Evolutionary conservation across 1,140 invertebrate species (phyloP), one percentile per base, ranked within the genome.

Genomic region (Probaryconus sp.): DNA sequence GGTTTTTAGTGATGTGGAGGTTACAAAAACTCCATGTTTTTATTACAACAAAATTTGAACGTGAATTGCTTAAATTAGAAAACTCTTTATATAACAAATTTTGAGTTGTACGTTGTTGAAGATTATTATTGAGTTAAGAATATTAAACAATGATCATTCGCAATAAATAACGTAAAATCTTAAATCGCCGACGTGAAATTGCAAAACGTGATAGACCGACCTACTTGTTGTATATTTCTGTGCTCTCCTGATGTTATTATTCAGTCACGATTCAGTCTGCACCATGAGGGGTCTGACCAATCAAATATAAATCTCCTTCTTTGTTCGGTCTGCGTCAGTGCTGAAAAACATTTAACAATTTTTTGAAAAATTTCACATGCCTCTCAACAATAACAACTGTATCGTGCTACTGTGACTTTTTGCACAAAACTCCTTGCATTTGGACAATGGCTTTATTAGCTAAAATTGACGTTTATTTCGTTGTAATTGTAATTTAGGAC

Each of bases 221-320:
- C 37, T 63, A 63, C 58, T 37, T 53, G 60, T 13, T 21, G 24
- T 42, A 24, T 63, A 63, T 50, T 38, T 40, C 20, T 18, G 17
- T 42, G 14, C 17, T 61, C 17, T 33, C 40, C 56, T 31, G 35
- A 9, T 20, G 16, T 30, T 42, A 37, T 48, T 42, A 42, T 31
- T 50, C 11, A 30, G 56, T 6, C 21, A 16, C 33, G 10, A 14
- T 55, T 30, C 33, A 48, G 35, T 31, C 17, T 33, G 45, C 45
- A 63, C 26, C 45, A 63, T 63, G 35, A 63, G 45, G n/a, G 48
- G 60, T 64, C 60, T 53, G 38, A 45, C 38, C 30, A 26, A 37
- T 51, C 43, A 43, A 64, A 20, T 33, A 35, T 45, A 26, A 53
- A 53, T 64, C 60, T 43, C 48, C 38, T 40, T 26, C 37, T 50